Evolutionary conservation across 2,113 vertebrate genomes (phyloP).

Genomic region (Calidris pugnax): DNA sequence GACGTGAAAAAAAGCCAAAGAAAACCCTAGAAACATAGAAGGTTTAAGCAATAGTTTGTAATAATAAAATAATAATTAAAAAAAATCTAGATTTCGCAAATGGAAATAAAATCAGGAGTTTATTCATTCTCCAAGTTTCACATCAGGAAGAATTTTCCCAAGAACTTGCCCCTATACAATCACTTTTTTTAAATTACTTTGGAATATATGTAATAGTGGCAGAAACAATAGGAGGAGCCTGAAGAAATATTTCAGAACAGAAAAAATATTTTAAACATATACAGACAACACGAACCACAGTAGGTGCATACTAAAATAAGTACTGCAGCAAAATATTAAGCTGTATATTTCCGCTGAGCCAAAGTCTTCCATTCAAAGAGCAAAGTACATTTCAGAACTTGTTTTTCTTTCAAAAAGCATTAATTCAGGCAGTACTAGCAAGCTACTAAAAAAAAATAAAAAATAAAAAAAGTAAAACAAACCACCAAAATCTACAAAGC

Average conservation of each 20-base stretch:
- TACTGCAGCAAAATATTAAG: not conserved
- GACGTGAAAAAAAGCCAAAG: not conserved
- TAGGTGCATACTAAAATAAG: not conserved
- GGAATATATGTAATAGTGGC: fast-evolving
- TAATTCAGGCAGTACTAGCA: not conserved
- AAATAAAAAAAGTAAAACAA: not conserved
- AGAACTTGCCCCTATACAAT: not conserved
- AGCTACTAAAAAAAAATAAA: not conserved
- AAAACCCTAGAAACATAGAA: not conserved
- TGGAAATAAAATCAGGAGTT: not conserved
- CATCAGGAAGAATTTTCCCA: not conserved
- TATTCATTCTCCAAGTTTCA: not conserved
- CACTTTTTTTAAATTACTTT: not conserved
- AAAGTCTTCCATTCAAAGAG: not conserved
- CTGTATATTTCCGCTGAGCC: not conserved
- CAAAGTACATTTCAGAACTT: constrained; percentile 31
- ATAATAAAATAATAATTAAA: not conserved
- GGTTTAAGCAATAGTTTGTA: not conserved
- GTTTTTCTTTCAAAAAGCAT: constrained; percentile 1
- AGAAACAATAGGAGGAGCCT: not conserved
- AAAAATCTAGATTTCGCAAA: not conserved
- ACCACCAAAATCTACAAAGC: not conserved
- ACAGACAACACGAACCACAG: not conserved
- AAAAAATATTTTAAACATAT: not conserved
- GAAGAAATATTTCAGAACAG: not conserved